Evolutionary conservation across 2,113 vertebrate genomes (phyloP).

Genomic region (Pollachius pollachius): DNA sequence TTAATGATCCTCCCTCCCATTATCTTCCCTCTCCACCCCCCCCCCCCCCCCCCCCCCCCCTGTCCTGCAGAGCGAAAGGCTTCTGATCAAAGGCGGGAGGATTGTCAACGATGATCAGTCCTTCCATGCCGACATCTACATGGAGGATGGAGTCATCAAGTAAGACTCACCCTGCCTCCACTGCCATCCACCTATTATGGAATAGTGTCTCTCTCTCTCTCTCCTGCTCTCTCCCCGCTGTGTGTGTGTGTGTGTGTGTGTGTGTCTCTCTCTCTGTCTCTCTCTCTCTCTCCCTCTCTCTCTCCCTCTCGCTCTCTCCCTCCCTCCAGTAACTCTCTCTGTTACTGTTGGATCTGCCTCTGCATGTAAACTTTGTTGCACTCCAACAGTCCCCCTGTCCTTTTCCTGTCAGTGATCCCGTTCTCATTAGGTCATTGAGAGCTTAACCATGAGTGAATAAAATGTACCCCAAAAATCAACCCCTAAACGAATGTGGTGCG

Average conservation of each 20-base stretch:
- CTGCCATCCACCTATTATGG: not conserved
- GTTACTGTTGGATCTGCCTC: not conserved
- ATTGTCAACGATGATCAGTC: conserved; percentile 98
- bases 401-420: too few relatives aligned
- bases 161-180: conserved; percentile 64
- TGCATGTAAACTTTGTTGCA: too few relatives aligned
- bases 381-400: too few relatives aligned
- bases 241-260: too few relatives aligned
- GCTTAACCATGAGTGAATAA: too few relatives aligned
- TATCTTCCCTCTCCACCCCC: not conserved
- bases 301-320: not conserved
- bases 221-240: too few relatives aligned
- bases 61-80: conserved; percentile 86
- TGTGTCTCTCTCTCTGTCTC: too few relatives aligned
- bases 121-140: conserved; percentile 94
- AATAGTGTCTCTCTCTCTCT: not conserved
- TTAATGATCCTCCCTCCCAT: too few relatives aligned
- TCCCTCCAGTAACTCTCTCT: not conserved
- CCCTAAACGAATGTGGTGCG: too few relatives aligned
- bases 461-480: too few relatives aligned
- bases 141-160: conserved; percentile 98
- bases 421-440: too few relatives aligned
- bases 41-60: not conserved
- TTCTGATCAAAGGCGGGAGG: conserved; percentile 95
- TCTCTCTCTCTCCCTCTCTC: not conserved